Percentiles rank a stretch among this genome's conserved stretches.
Conservation (phyloP, 2,797 vertebrate species). For the Ceryle rudis region DNA sequence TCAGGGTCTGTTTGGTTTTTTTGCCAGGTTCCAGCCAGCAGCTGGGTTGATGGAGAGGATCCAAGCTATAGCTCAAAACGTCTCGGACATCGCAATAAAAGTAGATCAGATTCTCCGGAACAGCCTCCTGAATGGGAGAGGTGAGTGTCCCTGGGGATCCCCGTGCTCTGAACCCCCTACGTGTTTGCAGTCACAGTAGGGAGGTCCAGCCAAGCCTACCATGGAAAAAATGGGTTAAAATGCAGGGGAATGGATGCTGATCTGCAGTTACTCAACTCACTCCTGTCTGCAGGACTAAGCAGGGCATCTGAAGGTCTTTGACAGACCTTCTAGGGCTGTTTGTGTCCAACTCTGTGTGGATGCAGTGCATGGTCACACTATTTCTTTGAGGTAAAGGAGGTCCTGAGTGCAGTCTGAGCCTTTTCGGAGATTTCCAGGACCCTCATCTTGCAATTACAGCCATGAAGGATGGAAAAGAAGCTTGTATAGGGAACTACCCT, state of each 20-base stretch:
- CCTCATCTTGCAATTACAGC: not conserved
- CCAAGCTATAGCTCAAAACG: slow-evolving; percentile 98
- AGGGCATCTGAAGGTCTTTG: not conserved
- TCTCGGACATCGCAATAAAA: slow-evolving; percentile 92
- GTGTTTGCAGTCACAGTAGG: accelerated
- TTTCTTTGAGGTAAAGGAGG: not conserved
- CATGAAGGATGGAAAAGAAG: not conserved
- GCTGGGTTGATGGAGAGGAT: slow-evolving; percentile 91
- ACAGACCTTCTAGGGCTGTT: not conserved
- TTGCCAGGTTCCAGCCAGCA: slow-evolving; percentile 84
- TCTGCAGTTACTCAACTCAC: not conserved
- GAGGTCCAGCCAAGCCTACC: not conserved
- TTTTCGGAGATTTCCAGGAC: not conserved
- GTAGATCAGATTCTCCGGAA: slow-evolving; percentile 95
- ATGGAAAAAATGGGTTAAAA: not conserved
- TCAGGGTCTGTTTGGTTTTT: not conserved
- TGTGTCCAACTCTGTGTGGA: not conserved
- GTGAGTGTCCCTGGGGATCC: slow-evolving; percentile 65
- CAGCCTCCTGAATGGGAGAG: slow-evolving; percentile 87
- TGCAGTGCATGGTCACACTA: not conserved
- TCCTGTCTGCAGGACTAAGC: not conserved
- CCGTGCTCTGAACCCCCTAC: accelerated
- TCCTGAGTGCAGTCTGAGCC: not conserved
- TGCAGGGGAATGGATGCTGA: not conserved
- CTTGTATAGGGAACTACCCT: not conserved